Base-by-base conservation (phyloP, 30 jellyfish, hydroid and myxozoan species). In the Aurelia sp. region DNA sequence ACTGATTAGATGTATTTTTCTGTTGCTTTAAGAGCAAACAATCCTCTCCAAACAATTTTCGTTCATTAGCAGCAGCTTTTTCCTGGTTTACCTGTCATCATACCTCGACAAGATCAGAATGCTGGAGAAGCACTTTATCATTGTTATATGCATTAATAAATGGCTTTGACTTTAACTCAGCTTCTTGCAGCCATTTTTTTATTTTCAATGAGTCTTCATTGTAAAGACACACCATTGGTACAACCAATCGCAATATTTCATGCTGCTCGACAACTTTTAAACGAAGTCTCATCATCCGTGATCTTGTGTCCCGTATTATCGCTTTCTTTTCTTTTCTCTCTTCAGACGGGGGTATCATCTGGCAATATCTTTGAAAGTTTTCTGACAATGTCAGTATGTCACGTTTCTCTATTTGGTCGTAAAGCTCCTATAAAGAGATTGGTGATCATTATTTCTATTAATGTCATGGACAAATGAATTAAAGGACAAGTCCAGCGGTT, bases 61-160 rank as follows among this genome's bases (percentile, higher is more conserved):
- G 33, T 37, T 37, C 10, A 6, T 44, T 7, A 9, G 55, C 13
- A 7, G 15, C 55, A 7, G 15, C 3, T 44, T 6, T 44, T 44
- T 44, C 15, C 17, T 44, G 15, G 16, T 44, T 44, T 44, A 0
- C 55, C 55, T 44, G 55, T 44, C 16, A 44, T 44, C 55, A 44
- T 22, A 89, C 97, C 92, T 91, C 97, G 18, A 86, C 77, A 16
- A 30, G 81, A 60, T 85, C 94, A 31, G 89, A 96, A 57, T 86
- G 62, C 66, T 85, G 87, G 16, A 91, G 41, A 19, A 91, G 57
- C 57, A 66, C 51, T 19, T 47, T 31, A 44, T 91, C 92, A 31
- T 91, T 68, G 48, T 78, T 74, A 41, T 59, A 67, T n/a, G 62
- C 64, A 23, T 71, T 78, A 33, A 79, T 71, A 64, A 74, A 85